Evolutionary conservation across 2,888 invertebrate species (phyloP), one percentile per base, ranked within the genome.

Genomic region (Elysia crispata): DNA sequence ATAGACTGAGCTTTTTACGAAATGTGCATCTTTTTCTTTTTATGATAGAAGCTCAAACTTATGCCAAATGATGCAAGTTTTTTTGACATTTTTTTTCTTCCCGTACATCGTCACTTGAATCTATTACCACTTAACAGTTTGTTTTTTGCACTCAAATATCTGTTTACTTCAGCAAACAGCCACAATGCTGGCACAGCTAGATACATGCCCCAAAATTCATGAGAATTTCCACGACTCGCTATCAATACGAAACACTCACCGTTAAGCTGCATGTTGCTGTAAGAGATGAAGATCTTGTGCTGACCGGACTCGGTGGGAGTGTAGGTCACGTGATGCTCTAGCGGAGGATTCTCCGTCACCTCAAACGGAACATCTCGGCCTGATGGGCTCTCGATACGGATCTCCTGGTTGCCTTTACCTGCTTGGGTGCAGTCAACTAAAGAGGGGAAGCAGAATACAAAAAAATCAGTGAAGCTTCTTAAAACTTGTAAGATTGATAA

Each of bases 401-500:
- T 95, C 90, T 97, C 97, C 77, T 98, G 92, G 88, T 98, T 97
- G 0, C 97, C 97, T 80, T 95, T 94, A n/a, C 98, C 98, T 23
- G 98, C 97, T 87, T 96, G 96, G 86, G 95, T 95, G 79, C 96
- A 95, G 90, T 96, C 95, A 85, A 98, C 97, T 96, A 54, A 15
- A 54, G 13, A 64, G 23, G 25, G n/a, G n/a, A n/a, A n/a, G n/a
- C n/a, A n/a, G n/a, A n/a, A n/a, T n/a, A n/a, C n/a, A n/a, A n/a
- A n/a, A n/a, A n/a, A n/a, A n/a, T n/a, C n/a, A n/a, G n/a, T n/a
- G n/a, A n/a, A n/a, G n/a, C n/a, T n/a, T n/a, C n/a, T n/a, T n/a
- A n/a, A n/a, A n/a, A n/a, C n/a, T n/a, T n/a, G n/a, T n/a, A n/a
- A n/a, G n/a, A n/a, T n/a, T n/a, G n/a, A n/a, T n/a, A n/a, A n/a